Evolutionary conservation across 1,140 invertebrate species (phyloP).

Genomic region (Wasmannia auropunctata): DNA sequence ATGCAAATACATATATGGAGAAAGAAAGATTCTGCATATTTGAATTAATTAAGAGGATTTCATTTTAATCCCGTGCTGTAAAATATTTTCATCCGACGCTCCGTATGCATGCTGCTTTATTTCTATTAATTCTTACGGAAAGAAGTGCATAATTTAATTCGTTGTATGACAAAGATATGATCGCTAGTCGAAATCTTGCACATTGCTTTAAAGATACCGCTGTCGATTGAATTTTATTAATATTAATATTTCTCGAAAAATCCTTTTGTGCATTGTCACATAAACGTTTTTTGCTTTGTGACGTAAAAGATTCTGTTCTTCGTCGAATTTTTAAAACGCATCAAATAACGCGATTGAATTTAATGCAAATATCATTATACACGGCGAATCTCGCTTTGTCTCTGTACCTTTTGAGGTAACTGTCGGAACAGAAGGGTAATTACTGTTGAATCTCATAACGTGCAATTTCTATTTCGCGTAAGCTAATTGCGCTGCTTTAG

Average conservation of each 20-base stretch:
- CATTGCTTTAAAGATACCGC: background rate
- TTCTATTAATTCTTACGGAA: slow-evolving; percentile 35
- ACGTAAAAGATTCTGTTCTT: slow-evolving; percentile 17
- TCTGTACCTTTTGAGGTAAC: slow-evolving; percentile 15
- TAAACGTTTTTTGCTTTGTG: slow-evolving; percentile 21
- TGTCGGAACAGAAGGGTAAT: slow-evolving; percentile 20
- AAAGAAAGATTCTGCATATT: slow-evolving; percentile 25
- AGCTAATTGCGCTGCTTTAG: slow-evolving; percentile 15
- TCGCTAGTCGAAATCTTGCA: slow-evolving; percentile 1
- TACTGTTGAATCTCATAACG: slow-evolving; percentile 30
- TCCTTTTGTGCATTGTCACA: background rate
- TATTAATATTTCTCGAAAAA: slow-evolving; percentile 28
- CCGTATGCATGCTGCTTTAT: background rate
- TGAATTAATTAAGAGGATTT: slow-evolving; percentile 48
- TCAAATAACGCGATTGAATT: slow-evolving; percentile 33
- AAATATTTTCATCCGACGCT: slow-evolving; percentile 31
- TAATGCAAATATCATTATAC: slow-evolving; percentile 35
- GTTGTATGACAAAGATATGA: slow-evolving; percentile 14
- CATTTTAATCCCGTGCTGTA: slow-evolving; percentile 23
- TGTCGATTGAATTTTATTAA: slow-evolving; percentile 1
- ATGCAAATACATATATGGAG: background rate
- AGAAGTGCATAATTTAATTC: slow-evolving; percentile 43
- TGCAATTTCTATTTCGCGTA: slow-evolving; percentile 12
- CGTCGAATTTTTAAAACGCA: slow-evolving; percentile 9
- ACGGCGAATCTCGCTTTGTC: slow-evolving; percentile 15